These are phyloP conservation scores for Stenurella melanura DNA, from an alignment of 2,888 invertebrate species.

Conservation along the genomic window DNA sequence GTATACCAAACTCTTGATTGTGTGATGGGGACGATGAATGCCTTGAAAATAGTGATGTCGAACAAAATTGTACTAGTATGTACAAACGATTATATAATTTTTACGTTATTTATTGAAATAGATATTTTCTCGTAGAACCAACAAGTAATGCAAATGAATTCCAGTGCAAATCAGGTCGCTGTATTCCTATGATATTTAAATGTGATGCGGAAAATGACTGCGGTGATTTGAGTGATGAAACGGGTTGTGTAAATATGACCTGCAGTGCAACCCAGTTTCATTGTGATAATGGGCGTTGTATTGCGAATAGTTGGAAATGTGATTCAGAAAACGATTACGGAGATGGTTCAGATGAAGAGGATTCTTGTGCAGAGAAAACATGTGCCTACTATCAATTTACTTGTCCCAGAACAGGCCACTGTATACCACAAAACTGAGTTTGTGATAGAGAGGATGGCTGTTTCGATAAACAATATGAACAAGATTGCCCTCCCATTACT, in stretches of 20 bases:
- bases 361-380: conserved; percentile 94
- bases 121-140: conserved; percentile 79
- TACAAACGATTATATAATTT: conserved; percentile 53
- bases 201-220: conserved; percentile 98
- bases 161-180: conserved; percentile 94
- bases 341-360: conserved; percentile 94
- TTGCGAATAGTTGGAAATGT: conserved; percentile 94
- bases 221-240: conserved; percentile 95
- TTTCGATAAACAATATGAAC: conserved; percentile 92
- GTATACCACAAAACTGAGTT: conserved; percentile 85
- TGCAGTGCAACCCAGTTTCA: conserved; percentile 94
- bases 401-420: conserved; percentile 95
- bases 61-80: conserved; percentile 94
- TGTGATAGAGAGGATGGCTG: conserved; percentile 95
- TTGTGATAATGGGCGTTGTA: conserved; percentile 94
- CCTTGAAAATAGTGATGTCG: conserved; percentile 95
- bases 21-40: conserved; percentile 98
- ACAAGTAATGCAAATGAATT: conserved; percentile 94
- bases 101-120: conserved; percentile 16
- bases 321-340: conserved; percentile 98
- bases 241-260: conserved; percentile 92
- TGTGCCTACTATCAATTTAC: conserved; percentile 96
- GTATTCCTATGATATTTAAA: conserved; percentile 93
- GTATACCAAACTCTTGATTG: conserved; percentile 95
- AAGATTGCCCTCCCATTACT: conserved; percentile 94